phyloP scores from a whole-genome alignment of 2,888 invertebrate species.

The Lasioglossum calceatum region DNA sequence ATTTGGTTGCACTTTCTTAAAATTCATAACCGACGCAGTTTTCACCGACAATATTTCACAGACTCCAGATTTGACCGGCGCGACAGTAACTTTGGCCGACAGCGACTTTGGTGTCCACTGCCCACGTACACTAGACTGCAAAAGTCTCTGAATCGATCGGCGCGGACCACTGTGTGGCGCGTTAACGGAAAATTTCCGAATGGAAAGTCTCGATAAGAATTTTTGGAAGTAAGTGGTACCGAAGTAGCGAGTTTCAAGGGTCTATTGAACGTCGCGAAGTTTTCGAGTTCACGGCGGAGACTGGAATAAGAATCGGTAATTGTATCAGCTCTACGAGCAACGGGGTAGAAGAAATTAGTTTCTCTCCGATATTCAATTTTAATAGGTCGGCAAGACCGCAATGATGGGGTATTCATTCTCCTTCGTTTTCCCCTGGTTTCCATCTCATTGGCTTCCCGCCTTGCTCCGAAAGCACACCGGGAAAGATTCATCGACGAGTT shows the following conservation, averaged over 20 bases:
- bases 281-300: neutral
- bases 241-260: neutral
- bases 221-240: neutral
- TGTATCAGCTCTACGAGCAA: neutral
- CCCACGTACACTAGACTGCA: neutral
- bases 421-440: conserved; percentile 30
- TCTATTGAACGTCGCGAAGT: neutral
- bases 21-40: no score
- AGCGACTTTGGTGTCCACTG: neutral
- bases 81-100: no score
- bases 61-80: no score
- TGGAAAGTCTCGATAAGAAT: neutral
- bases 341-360: conserved; percentile 34
- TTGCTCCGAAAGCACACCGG: neutral
- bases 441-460: conserved; percentile 28
- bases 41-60: no score
- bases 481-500: conserved; percentile 55
- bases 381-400: conserved; percentile 29
- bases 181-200: neutral
- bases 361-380: conserved; percentile 36
- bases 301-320: conserved; percentile 15
- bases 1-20: no score
- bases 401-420: conserved; percentile 18
- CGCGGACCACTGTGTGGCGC: neutral
- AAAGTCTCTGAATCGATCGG: neutral